Evolutionary conservation across 2,113 vertebrate species (phyloP), one percentile per base, ranked within the genome.

Genomic region (Brienomyrus longianalis): DNA sequence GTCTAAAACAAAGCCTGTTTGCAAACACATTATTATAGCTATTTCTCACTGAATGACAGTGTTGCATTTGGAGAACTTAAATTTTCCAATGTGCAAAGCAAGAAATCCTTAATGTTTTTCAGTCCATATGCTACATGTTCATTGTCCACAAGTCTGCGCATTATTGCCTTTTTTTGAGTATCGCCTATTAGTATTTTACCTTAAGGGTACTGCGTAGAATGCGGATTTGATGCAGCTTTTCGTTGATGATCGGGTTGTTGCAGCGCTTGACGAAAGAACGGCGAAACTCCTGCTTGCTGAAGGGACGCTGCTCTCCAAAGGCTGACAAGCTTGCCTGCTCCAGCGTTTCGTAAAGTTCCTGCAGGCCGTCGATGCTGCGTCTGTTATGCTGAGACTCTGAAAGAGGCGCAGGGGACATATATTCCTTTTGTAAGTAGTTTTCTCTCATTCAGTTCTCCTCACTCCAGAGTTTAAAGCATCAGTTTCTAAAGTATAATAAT

Each of bases 171-270:
- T 66, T 27, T 23, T 59, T 7, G 21, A 62, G 21, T n/a, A n/a
- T 62, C 8, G 0, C 23, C 62, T 27, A 3, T 66, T 39, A 83
- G 77, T 35, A 52, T 21, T 19, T 93, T 96, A 98, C 98, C 96
- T 98, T 98, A 92, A 98, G 94, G 91, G 98, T 98, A 95, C 97
- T 98, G 92, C 96, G 97, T 87, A 98, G 96, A 74, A 95, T 97
- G 92, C 98, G 95, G 93, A 98, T 96, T 90, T 96, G 96, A 93
- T 98, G 97, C 87, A 98, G 96, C 91, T 97, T 96, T 83, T 98
- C 97, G 27, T 98, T 98, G 90, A 98, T 94, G 70, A 97, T 92
- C 0, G 98, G 98, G 93, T 98, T 96, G 2, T 97, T 97, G 90
- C 95, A 95, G 88, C 96, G 93, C 92, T 97, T 97, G 83, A 96